A percentile compares a stretch with the other conserved stretches of the same genome.
These are phyloP conservation scores for Branchinecta lynchi DNA, from an alignment of 1,140 invertebrate species.

Conservation along the genomic window DNA sequence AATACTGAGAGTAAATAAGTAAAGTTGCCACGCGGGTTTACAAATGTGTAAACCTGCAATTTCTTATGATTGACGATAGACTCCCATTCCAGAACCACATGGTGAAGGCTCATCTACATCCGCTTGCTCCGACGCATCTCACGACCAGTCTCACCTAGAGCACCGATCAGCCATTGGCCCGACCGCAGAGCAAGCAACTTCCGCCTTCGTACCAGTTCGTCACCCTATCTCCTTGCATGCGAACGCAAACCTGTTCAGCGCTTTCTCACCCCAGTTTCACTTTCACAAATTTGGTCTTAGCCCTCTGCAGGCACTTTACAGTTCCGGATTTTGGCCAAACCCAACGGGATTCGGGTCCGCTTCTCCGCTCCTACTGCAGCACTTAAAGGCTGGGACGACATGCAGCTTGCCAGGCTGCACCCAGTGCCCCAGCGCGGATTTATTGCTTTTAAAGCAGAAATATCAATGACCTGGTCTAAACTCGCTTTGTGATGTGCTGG, in stretches of 20 bases:
- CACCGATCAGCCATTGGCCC: not conserved
- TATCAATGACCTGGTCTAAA: not conserved
- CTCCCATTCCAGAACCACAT: too few relatives aligned
- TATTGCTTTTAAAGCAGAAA: not conserved
- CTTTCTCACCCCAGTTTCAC: not conserved
- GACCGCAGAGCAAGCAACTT: not conserved
- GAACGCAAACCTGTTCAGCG: not conserved
- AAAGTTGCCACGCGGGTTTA: too few relatives aligned
- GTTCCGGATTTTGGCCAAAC: not conserved
- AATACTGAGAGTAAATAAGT: too few relatives aligned
- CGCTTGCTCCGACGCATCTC: too few relatives aligned
- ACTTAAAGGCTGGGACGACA: not conserved
- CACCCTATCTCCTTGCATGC: slow-evolving; percentile 1
- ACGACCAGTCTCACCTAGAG: too few relatives aligned
- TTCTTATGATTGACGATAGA: too few relatives aligned
- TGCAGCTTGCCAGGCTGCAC: not conserved
- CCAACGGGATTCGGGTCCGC: not conserved
- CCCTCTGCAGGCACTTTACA: not conserved
- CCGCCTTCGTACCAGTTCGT: not conserved
- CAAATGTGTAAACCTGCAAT: too few relatives aligned
- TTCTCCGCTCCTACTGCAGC: not conserved
- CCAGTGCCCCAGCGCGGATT: not conserved
- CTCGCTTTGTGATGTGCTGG: too few relatives aligned
- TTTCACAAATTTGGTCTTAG: not conserved
- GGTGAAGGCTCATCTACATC: too few relatives aligned